phyloP scores from a whole-genome alignment of 2,888 invertebrate genomes.

The Pegoplata infirma region DNA sequence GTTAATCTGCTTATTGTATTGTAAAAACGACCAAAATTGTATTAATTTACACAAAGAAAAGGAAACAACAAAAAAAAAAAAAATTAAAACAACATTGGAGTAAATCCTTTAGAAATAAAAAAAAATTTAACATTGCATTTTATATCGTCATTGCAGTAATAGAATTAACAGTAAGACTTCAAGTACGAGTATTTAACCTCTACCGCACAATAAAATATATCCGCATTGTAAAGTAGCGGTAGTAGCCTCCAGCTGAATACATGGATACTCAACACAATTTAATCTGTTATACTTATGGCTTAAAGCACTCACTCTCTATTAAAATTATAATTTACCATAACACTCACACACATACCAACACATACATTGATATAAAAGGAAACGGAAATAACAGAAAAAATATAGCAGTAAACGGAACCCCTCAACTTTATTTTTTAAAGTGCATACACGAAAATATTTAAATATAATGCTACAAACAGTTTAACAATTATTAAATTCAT shows the following conservation, averaged over 20 bases:
- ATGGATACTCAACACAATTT: conserved; percentile 46
- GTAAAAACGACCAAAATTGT: conserved; percentile 7
- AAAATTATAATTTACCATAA: conserved; percentile 60
- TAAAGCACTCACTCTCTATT: conserved; percentile 46
- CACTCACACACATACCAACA: too few species aligned
- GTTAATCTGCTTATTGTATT: conserved; percentile 42
- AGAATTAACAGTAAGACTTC: conserved; percentile 57
- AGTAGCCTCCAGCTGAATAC: conserved; percentile 48
- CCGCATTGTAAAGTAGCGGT: conserved; percentile 45
- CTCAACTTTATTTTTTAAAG: background rate
- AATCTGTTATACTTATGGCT: conserved; percentile 55
- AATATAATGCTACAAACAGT: background rate
- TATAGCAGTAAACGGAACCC: background rate
- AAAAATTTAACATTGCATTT: conserved; percentile 37
- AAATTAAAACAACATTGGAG: background rate
- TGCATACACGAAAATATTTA: conserved; percentile 11
- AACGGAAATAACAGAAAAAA: conserved; percentile 51
- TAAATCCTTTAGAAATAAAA: conserved; percentile 18
- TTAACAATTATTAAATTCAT: background rate
- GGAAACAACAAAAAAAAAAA: conserved; percentile 12
- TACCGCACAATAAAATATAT: conserved; percentile 56
- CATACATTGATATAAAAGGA: too few species aligned
- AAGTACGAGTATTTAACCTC: conserved; percentile 57
- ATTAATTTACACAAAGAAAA: too few species aligned
- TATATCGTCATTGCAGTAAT: conserved; percentile 47